phyloP scores from a whole-genome alignment of 2,888 invertebrate genomes.

The Augiades crinisus region DNA sequence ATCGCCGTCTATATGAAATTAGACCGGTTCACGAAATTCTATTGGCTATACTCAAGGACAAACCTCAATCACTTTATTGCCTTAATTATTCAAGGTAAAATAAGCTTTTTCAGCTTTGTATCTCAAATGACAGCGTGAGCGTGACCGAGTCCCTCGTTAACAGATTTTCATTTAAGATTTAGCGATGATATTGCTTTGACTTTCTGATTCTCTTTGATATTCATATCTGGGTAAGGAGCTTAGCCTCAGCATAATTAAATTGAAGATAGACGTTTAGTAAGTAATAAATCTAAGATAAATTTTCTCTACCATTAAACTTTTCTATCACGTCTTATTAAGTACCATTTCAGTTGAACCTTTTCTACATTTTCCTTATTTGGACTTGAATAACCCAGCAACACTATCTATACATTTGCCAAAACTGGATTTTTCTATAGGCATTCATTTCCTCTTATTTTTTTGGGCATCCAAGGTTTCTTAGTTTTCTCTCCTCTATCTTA shows the following conservation, averaged over 20 bases:
- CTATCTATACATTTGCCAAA: too few species aligned
- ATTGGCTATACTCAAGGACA: slow-evolving; percentile 10
- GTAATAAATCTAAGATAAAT: slow-evolving; percentile 4
- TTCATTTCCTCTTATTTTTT: too few species aligned
- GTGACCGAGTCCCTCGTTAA: slow-evolving; percentile 11
- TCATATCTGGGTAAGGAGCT: slow-evolving; percentile 3
- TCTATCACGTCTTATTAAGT: slow-evolving; percentile 29
- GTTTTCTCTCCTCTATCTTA: too few species aligned
- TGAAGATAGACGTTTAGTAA: slow-evolving; percentile 9
- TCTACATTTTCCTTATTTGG: slow-evolving; percentile 33
- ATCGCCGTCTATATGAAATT: not conserved
- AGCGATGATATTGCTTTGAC: slow-evolving; percentile 10
- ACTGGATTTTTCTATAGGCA: too few species aligned
- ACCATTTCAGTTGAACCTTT: slow-evolving; percentile 31
- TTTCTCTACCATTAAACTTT: slow-evolving; percentile 6
- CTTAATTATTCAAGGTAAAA: slow-evolving; percentile 23
- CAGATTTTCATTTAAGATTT: slow-evolving; percentile 17
- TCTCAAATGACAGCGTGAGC: slow-evolving; percentile 17
- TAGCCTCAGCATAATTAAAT: too few species aligned
- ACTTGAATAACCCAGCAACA: too few species aligned
- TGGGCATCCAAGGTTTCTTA: too few species aligned
- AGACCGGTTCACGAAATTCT: slow-evolving; percentile 8
- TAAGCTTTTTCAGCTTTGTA: slow-evolving; percentile 12
- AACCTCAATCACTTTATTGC: slow-evolving; percentile 20
- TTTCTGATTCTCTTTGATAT: slow-evolving; percentile 16